Evolutionary conservation across 2,797 vertebrate genomes (phyloP), one percentile per base, ranked within the genome.

Genomic region (Pipistrellus pipistrellus): DNA sequence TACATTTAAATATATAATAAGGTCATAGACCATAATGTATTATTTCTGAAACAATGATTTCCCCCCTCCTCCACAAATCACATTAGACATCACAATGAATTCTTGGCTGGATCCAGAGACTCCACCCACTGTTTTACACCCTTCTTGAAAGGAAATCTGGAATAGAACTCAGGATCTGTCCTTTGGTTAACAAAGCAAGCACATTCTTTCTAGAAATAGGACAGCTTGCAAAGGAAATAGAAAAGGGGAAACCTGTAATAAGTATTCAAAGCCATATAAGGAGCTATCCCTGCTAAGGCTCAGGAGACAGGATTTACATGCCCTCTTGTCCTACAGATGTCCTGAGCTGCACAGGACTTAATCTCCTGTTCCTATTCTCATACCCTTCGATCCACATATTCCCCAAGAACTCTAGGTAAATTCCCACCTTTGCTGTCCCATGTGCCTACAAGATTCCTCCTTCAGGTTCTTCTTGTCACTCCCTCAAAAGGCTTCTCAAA

Each of bases 201-300:
- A 90, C 76, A 94, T 95, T 88, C 80, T 88, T 94, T 88, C 92
- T 92, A 85, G 90, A 97, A 88, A 97, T 59, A 92, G 92, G 81
- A 69, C 78, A 84, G 51, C 94, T 94, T 3, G 53, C 57, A 82
- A 89, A 93, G 53, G 62, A 91, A 95, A 80, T 51, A 41, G 71
- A 93, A 73, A 81, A 48, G 41, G 55, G 86, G 23, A 87, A 93
- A 78, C 7, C 48, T 53, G 35, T 35, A 71, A 48, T 0, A 5
- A 81, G 25, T 53, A 59, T 59, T 71, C 53, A 81, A 66, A 68
- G 41, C 77, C 84, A 38, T n/a, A 48, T 17, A 85, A 80, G 88
- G 59, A 84, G 53, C 73, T 76, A 41, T 75, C 27, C 13, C 2
- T 3, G 2, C 8, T 62, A 80, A 48, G 75, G 44, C 69, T 83